Conservation (phyloP, 2,888 invertebrate species). For the Ectemnius continuus region DNA sequence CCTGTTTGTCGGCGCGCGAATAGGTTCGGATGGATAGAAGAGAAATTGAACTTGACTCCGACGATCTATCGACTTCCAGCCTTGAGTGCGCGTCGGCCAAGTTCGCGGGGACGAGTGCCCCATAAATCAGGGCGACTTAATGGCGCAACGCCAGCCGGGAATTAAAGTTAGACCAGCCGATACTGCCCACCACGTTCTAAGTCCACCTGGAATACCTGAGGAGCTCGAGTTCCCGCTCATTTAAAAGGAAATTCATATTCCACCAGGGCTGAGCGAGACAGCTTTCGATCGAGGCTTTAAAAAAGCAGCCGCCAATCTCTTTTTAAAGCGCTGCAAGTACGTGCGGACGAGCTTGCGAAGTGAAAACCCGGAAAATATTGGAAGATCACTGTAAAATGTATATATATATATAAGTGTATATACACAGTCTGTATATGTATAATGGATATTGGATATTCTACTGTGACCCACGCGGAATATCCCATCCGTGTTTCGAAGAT, state of each 20-base stretch:
- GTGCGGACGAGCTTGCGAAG: no score
- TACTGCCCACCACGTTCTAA: background rate
- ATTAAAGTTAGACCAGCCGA: constrained; percentile 2
- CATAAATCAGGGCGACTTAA: constrained; percentile 30
- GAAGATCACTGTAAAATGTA: no score
- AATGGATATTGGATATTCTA: background rate
- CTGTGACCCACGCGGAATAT: background rate
- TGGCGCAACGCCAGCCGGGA: constrained; percentile 7
- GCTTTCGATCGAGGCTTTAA: no score
- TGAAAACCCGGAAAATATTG: no score
- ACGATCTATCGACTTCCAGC: constrained; percentile 9
- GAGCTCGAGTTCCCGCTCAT: no score
- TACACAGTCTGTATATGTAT: background rate
- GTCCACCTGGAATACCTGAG: no score
- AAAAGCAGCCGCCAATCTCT: no score
- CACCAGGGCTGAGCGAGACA: no score
- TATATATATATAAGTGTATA: no score
- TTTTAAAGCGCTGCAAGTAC: no score
- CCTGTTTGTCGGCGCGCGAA: background rate
- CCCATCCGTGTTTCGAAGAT: no score
- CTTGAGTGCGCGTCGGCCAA: constrained; percentile 17
- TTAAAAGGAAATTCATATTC: no score
- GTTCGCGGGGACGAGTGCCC: constrained; percentile 20
- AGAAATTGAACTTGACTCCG: constrained; percentile 32
- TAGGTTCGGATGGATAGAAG: background rate